Evolutionary conservation across 2,113 vertebrate species (phyloP).

Genomic region (Hemichromis elongatus): DNA sequence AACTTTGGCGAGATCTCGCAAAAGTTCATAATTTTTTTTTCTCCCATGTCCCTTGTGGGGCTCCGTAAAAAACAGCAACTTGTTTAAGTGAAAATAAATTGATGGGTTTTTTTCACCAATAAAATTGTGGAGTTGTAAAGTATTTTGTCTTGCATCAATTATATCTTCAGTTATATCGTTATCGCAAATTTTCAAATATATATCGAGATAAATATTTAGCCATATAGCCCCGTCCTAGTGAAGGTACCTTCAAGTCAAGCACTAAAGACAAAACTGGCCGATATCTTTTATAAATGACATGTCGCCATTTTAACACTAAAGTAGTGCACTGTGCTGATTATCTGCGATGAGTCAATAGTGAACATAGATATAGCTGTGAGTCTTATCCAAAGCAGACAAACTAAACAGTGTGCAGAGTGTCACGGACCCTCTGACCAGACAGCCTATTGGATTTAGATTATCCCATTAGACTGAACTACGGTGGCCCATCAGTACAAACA

Average conservation of each 20-base stretch:
- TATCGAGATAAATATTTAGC: too few relatives aligned
- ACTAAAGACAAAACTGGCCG: neutral
- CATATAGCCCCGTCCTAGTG: too few relatives aligned
- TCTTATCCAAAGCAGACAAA: neutral
- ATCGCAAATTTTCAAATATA: too few relatives aligned
- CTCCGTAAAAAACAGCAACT: too few relatives aligned
- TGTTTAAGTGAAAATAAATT: too few relatives aligned
- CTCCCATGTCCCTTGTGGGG: too few relatives aligned
- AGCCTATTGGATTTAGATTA: conserved; percentile 24
- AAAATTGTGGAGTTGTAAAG: too few relatives aligned
- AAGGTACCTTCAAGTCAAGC: neutral
- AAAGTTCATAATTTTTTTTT: too few relatives aligned
- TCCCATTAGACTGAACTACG: conserved; percentile 39
- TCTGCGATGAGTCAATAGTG: neutral
- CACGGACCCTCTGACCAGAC: conserved; percentile 32
- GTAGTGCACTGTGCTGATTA: neutral
- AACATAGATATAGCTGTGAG: neutral
- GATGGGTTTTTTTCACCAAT: too few relatives aligned
- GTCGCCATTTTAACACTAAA: neutral
- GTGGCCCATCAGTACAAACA: neutral
- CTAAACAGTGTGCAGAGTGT: neutral
- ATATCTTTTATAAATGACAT: neutral
- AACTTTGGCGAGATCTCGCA: too few relatives aligned
- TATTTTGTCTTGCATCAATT: too few relatives aligned
- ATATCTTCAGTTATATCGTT: too few relatives aligned